Conservation (phyloP, 2,888 invertebrate genomes). For the Congeria kusceri region DNA sequence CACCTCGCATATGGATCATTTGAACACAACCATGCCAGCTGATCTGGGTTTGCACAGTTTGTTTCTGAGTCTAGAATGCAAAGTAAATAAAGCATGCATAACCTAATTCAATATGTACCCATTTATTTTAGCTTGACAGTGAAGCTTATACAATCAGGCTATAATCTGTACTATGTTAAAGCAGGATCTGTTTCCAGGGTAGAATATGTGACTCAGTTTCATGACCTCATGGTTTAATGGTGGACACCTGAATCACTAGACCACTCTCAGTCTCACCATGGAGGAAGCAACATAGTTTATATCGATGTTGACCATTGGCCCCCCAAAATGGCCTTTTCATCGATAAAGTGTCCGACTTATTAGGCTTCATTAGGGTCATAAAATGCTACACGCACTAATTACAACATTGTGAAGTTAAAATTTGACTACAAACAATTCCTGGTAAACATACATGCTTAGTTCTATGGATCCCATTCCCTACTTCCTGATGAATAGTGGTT, state of each 20-base stretch:
- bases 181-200: not conserved
- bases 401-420: not conserved
- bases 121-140: no score
- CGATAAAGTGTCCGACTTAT: not conserved
- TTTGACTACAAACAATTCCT: not conserved
- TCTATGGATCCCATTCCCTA: not conserved
- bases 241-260: not conserved
- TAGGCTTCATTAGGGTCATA: no score
- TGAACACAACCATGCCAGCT: no score
- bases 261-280: not conserved
- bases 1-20: no score
- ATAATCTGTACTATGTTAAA: not conserved
- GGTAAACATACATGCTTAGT: not conserved
- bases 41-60: no score
- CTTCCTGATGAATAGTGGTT: not conserved
- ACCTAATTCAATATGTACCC: not conserved
- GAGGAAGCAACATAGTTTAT: no score
- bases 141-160: no score
- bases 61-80: no score
- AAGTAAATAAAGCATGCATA: no score
- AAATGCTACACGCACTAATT: not conserved
- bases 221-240: not conserved
- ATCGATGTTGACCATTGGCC: no score
- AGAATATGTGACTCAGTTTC: not conserved
- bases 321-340: no score